Evolutionary conservation across 2,888 invertebrate genomes (phyloP).

Genomic region (Eupithecia tripunctaria): DNA sequence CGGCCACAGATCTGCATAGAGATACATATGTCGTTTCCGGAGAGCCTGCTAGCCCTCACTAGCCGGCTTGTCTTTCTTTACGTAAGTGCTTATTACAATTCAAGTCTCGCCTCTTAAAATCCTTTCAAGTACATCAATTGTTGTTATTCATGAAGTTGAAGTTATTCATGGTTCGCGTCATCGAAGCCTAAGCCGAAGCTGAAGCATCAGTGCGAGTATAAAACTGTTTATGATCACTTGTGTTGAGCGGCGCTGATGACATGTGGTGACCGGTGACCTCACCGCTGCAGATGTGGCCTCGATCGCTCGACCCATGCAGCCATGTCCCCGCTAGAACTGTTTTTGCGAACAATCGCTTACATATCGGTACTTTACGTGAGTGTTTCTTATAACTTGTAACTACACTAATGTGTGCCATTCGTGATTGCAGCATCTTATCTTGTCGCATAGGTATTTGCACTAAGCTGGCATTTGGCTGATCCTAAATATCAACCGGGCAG

Average conservation of each 20-base stretch:
- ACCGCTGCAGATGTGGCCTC: slow-evolving; percentile 47
- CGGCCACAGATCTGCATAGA: slow-evolving; percentile 50
- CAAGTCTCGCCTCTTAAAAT: slow-evolving; percentile 31
- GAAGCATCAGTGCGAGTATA: slow-evolving; percentile 53
- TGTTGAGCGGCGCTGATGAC: slow-evolving; percentile 47
- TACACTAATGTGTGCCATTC: slow-evolving; percentile 23
- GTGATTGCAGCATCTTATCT: slow-evolving; percentile 21
- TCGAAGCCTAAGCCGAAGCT: slow-evolving; percentile 13
- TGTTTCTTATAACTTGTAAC: slow-evolving; percentile 33
- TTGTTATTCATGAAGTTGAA: slow-evolving; percentile 31
- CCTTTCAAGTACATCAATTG: slow-evolving; percentile 33
- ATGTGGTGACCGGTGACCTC: slow-evolving; percentile 59
- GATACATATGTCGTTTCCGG: slow-evolving; percentile 63
- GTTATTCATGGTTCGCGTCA: slow-evolving; percentile 37
- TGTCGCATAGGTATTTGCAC: slow-evolving; percentile 34
- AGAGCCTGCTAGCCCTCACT: slow-evolving; percentile 56
- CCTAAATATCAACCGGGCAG: slow-evolving; percentile 32
- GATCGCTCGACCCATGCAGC: slow-evolving; percentile 16
- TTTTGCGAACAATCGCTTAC: slow-evolving; percentile 50
- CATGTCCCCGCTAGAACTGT: slow-evolving; percentile 49
- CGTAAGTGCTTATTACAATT: slow-evolving; percentile 52
- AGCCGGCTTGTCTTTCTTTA: slow-evolving; percentile 57
- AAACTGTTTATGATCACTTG: slow-evolving; percentile 63
- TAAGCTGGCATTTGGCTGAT: slow-evolving; percentile 41
- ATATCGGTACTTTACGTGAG: slow-evolving; percentile 55